Evolutionary conservation across 2,888 invertebrate genomes (phyloP).

Genomic region (Pristionchus arcanus): DNA sequence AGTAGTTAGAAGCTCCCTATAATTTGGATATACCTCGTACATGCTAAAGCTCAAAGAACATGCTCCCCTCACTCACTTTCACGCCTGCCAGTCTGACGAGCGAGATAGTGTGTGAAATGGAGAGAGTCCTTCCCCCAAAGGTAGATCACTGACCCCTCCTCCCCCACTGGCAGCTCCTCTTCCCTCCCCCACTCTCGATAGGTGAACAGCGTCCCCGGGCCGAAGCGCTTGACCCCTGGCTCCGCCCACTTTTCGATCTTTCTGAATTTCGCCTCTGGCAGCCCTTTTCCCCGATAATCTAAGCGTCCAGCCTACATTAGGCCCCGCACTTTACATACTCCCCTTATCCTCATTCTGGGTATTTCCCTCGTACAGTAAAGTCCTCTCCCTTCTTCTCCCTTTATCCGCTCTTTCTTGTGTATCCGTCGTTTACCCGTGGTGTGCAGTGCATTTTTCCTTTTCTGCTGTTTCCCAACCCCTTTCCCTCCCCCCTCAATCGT

Average conservation of each 20-base stretch:
- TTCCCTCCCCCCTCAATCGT: background rate
- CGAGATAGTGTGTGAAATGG: background rate
- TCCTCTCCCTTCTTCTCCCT: background rate
- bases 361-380: background rate
- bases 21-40: constrained; percentile 1
- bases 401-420: background rate
- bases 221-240: constrained; percentile 28
- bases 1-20: background rate
- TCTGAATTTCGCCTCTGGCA: background rate
- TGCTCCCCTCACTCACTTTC: background rate
- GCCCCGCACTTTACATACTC: background rate
- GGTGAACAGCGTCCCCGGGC: background rate
- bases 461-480: background rate
- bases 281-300: background rate
- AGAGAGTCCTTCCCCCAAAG: background rate
- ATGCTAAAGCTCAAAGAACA: background rate
- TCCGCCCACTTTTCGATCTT: background rate
- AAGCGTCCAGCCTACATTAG: background rate
- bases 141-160: constrained; percentile 26
- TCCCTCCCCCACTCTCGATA: background rate
- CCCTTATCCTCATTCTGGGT: constrained; percentile 15
- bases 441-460: too few relatives aligned
- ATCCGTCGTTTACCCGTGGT: background rate
- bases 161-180: constrained; percentile 2
- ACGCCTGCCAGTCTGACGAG: background rate